Conservation (phyloP, 2,888 invertebrate species). For the Drosophila crucigera region DNA sequence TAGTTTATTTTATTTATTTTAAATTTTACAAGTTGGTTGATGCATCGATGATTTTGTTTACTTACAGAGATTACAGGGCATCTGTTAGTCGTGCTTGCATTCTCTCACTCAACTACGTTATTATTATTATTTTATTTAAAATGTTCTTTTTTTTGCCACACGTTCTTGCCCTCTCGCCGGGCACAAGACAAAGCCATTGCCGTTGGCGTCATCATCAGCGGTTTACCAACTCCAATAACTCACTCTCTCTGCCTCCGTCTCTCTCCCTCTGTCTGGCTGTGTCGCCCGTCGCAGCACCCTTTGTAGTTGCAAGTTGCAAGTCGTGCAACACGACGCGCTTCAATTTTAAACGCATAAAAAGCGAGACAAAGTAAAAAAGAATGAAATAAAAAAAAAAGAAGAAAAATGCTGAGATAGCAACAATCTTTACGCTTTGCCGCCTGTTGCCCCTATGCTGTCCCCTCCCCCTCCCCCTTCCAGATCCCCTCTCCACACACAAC, state of each 20-base stretch:
- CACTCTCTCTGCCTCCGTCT: background rate
- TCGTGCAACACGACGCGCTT: slow-evolving; percentile 23
- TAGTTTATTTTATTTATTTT: background rate
- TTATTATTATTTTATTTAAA: slow-evolving; percentile 20
- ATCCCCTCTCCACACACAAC: background rate
- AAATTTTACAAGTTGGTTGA: background rate
- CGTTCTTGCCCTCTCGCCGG: slow-evolving; percentile 12
- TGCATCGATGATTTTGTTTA: background rate
- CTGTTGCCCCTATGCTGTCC: background rate
- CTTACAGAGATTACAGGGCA: background rate
- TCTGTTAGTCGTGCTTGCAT: background rate
- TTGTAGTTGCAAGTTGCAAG: slow-evolving; percentile 41
- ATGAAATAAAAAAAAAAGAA: background rate
- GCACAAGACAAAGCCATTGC: slow-evolving; percentile 62
- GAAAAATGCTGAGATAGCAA: slow-evolving; percentile 47
- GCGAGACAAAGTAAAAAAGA: slow-evolving; percentile 41
- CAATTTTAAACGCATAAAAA: slow-evolving; percentile 61
- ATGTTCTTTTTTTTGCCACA: slow-evolving; percentile 17
- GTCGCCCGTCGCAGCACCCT: background rate
- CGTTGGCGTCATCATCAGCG: slow-evolving; percentile 38
- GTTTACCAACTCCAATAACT: background rate
- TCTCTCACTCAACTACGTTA: background rate
- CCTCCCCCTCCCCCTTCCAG: accelerated
- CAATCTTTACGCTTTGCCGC: slow-evolving; percentile 35
- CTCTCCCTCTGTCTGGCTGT: background rate